Evolutionary conservation across 30 jellyfish, hydroid and myxozoan genomes (phyloP).

Genomic region (Morbakka virulenta): DNA sequence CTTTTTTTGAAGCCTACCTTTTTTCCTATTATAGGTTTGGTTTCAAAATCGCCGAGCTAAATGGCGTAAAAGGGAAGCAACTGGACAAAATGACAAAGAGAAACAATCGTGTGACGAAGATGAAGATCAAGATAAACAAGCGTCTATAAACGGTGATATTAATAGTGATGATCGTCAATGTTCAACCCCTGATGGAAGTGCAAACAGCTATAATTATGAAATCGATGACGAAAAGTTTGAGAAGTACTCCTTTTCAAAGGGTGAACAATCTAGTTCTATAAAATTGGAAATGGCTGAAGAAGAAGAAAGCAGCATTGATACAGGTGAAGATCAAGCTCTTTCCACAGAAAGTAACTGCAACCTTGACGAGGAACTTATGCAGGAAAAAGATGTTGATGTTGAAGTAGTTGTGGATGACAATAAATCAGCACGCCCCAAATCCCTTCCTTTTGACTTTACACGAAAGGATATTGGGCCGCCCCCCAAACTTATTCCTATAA

Average conservation of each 20-base stretch:
- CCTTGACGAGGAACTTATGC: background rate
- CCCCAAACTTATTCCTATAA: slow-evolving; percentile 52
- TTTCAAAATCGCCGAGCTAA: slow-evolving; percentile 89
- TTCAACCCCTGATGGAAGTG: background rate
- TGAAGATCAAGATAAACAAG: background rate
- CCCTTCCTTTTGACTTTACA: slow-evolving; percentile 4
- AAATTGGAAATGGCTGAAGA: background rate
- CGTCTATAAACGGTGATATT: background rate
- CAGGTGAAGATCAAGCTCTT: background rate
- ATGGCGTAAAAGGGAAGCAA: slow-evolving; percentile 64
- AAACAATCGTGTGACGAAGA: too few relatives aligned
- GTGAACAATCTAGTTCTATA: too few relatives aligned
- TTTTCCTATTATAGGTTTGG: slow-evolving; percentile 61
- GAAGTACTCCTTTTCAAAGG: too few relatives aligned
- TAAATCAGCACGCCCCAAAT: background rate
- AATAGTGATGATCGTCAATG: background rate
- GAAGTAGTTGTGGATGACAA: background rate
- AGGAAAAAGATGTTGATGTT: background rate
- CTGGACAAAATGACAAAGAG: background rate
- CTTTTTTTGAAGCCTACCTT: too few relatives aligned
- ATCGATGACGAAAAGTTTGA: slow-evolving; percentile 2
- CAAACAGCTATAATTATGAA: background rate
- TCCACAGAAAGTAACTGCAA: background rate
- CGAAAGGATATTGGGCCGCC: slow-evolving; percentile 57
- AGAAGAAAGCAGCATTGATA: background rate